Conservation (phyloP, 1,140 invertebrate species). For the Elysia chlorotica region DNA sequence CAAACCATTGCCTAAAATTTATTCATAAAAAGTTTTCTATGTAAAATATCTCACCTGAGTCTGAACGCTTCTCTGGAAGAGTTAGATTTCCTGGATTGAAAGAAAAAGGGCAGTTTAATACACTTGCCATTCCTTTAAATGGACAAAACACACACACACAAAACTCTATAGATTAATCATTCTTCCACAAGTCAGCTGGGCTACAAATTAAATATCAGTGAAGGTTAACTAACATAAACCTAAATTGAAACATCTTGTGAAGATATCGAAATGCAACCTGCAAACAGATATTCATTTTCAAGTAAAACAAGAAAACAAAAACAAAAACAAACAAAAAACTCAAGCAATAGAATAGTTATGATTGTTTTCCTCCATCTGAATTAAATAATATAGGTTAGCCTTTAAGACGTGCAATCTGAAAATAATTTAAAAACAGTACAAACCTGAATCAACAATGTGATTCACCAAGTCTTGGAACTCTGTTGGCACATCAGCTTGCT, state of each 20-base stretch:
- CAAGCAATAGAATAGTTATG: too few species aligned
- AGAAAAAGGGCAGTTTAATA: constrained; percentile 1
- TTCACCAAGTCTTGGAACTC: constrained; percentile 87
- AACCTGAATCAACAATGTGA: constrained; percentile 66
- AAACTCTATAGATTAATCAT: too few species aligned
- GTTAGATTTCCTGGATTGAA: constrained; percentile 27
- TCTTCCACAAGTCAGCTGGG: too few species aligned
- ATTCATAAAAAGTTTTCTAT: not conserved
- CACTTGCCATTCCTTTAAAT: too few species aligned
- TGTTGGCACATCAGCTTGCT: constrained; percentile 84
- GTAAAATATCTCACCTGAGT: constrained; percentile 63
- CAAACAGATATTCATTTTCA: too few species aligned
- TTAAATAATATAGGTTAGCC: too few species aligned
- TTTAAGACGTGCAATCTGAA: too few species aligned
- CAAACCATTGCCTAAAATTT: not conserved
- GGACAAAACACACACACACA: too few species aligned
- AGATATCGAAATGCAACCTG: not conserved
- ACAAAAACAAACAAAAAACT: too few species aligned
- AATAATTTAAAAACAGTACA: too few species aligned
- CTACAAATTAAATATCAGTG: not conserved
- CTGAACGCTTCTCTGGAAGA: constrained; percentile 38
- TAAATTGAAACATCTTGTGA: not conserved
- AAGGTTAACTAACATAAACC: not conserved
- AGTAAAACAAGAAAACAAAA: too few species aligned
- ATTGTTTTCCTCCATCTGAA: too few species aligned